Base-by-base conservation (phyloP, 2,797 vertebrate genomes). In the Falco naumanni region DNA sequence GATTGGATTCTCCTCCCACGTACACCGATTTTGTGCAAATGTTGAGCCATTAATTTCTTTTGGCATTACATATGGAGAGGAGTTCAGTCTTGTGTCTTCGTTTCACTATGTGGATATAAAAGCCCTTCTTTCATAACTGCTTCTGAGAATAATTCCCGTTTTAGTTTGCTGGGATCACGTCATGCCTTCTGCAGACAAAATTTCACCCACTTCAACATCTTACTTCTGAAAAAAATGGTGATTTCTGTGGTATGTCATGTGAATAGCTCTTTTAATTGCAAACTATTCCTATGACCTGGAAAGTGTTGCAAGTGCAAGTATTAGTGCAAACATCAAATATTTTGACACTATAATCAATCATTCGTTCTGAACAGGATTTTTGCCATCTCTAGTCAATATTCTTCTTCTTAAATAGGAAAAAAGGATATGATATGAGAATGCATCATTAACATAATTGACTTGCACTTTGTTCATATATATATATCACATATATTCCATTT, bases 191-290 rank as follows among this genome's bases (percentile, higher is more conserved):
- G 39, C 17, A 60, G 29, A 34, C 15, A 80, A 51, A 68, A 50
- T 8, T 71, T 86, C 16, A 18, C 53, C 48, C 43, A 11, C 24
- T 63, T 93, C 39, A 54, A 2, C 87, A 33, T 76, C 66, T 59
- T 64, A 13, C 8, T 82, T 90, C 74, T 83, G 43, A 89, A 89
- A 93, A 37, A 79, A 87, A 39, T 31, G 2, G 16, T 53, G n/a
- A 22, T 72, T 51, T 37, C 3, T 37, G 2, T 93, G 95, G 33
- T 97, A 97, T 48, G 33, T 97, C 57, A 87, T 97, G n/a, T 97
- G 97, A 79, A 70, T 65, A 51, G 19, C 48, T 88, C 12, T 75
- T 92, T 90, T 59, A 79, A 31, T 66, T 77, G 33, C 17, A 74
- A 66, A 60, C 16, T 70, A n/a, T 50, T 74, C 47, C 68, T 85